A percentile compares a stretch with the other conserved stretches of the same genome.
Conservation (phyloP, 2,113 vertebrate genomes). For the Tenebrosternarchus preto region DNA sequence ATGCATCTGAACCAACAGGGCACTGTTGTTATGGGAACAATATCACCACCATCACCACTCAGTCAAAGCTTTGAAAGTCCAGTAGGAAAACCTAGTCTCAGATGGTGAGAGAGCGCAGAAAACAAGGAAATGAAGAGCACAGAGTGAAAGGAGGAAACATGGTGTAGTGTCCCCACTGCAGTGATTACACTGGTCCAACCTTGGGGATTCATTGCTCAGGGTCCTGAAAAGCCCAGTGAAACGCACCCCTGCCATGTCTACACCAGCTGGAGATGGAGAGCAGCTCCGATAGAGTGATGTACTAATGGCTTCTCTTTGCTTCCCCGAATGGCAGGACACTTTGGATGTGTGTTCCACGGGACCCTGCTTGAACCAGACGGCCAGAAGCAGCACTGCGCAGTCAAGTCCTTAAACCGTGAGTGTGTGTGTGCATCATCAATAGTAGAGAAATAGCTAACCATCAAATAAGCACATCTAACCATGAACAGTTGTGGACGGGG, state of each 20-base stretch:
- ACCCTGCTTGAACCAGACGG: constrained; percentile 86
- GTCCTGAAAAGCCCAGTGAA: background rate
- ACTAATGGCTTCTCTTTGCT: constrained; percentile 30
- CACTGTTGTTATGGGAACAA: background rate
- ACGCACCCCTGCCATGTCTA: constrained; percentile 19
- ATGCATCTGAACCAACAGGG: background rate
- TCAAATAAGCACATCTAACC: too few species aligned
- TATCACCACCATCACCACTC: background rate
- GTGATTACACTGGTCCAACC: background rate
- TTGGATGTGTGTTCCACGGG: constrained; percentile 98
- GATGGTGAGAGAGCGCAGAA: background rate
- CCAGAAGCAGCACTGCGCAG: constrained; percentile 92
- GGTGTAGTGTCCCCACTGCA: constrained; percentile 12
- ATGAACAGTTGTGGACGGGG: too few species aligned
- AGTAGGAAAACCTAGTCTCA: background rate
- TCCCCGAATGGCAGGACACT: constrained; percentile 82
- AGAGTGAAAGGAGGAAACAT: too few species aligned
- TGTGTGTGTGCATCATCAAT: constrained; percentile 47
- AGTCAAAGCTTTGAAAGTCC: background rate
- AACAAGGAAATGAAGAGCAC: too few species aligned
- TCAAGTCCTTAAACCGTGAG: constrained; percentile 97
- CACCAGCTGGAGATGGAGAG: background rate
- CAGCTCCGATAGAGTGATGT: constrained; percentile 47
- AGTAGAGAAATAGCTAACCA: too few species aligned
- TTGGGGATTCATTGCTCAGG: constrained; percentile 46